These are phyloP conservation scores for Ptiloglossa arizonensis DNA, from an alignment of 1,140 invertebrate species.

Conservation along the genomic window DNA sequence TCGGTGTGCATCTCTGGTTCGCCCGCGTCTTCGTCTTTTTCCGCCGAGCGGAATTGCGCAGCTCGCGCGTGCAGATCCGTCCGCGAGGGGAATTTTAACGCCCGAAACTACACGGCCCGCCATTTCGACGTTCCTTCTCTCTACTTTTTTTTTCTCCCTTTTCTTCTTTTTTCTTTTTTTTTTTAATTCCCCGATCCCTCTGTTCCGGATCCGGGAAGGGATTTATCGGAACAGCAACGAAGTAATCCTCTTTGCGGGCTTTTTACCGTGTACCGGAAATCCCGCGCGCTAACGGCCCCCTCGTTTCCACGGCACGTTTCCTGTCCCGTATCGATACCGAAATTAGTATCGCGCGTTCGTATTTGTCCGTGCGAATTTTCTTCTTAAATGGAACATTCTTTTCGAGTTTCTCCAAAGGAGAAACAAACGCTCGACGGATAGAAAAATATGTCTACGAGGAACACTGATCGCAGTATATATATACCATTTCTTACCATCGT, in stretches of 20 bases:
- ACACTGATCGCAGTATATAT: no score
- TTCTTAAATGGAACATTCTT: no score
- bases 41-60: background rate
- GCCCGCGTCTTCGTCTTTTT: background rate
- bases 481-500: no score
- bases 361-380: no score
- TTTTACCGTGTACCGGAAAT: conserved; percentile 15
- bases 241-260: conserved; percentile 11
- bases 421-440: no score
- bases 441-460: no score
- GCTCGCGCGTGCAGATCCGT: background rate
- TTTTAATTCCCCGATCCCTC: conserved; percentile 17
- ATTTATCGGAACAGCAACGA: background rate
- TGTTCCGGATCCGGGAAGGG: background rate
- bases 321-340: background rate
- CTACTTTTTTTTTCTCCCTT: no score
- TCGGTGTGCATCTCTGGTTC: background rate
- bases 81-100: conserved; percentile 10
- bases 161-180: background rate
- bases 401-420: no score
- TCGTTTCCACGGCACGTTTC: background rate
- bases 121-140: background rate
- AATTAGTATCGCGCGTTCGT: no score
- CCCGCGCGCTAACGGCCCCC: background rate
- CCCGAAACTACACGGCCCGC: background rate